These are phyloP conservation scores for Drosophila azteca DNA, from an alignment of 1,140 invertebrate species.

Conservation along the genomic window DNA sequence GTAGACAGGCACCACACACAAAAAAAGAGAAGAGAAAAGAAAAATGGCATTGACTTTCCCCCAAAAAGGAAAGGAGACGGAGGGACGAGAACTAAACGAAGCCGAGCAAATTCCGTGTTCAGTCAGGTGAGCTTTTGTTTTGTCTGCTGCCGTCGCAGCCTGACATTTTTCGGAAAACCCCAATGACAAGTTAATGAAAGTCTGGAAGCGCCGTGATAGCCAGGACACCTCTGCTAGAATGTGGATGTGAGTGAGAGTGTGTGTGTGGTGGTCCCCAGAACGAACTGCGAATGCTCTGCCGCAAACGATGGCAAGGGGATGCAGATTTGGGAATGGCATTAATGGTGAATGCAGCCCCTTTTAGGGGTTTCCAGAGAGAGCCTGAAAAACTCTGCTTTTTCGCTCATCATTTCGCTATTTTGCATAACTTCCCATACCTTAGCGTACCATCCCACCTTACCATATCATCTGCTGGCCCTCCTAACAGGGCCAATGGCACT, in stretches of 20 bases:
- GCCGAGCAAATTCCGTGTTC: conserved; percentile 29
- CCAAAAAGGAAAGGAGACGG: conserved; percentile 7
- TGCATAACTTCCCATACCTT: conserved; percentile 49
- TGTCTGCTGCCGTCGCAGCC: conserved; percentile 50
- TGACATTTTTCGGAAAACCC: conserved; percentile 62
- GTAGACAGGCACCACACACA: conserved; percentile 50
- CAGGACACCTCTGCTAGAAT: conserved; percentile 6
- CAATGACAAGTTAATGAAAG: conserved; percentile 77
- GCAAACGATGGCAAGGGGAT: no score
- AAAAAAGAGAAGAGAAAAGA: conserved; percentile 3
- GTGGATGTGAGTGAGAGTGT: neutral
- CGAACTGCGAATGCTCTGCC: conserved; percentile 16
- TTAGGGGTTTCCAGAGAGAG: no score
- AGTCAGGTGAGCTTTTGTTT: conserved; percentile 58
- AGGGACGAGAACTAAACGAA: neutral
- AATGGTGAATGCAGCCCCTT: no score
- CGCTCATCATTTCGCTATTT: conserved; percentile 42
- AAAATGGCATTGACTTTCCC: conserved; percentile 50
- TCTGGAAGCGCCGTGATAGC: conserved; percentile 48
- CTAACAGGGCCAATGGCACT: conserved; percentile 46
- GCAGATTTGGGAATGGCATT: no score
- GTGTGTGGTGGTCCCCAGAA: neutral
- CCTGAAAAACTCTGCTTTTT: no score
- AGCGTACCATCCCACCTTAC: neutral
- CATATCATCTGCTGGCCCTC: no score